A percentile compares a stretch with the other conserved stretches of the same genome.
These are phyloP conservation scores for Yponomeuta sedellus DNA, from an alignment of 2,888 invertebrate species.

Conservation along the genomic window DNA sequence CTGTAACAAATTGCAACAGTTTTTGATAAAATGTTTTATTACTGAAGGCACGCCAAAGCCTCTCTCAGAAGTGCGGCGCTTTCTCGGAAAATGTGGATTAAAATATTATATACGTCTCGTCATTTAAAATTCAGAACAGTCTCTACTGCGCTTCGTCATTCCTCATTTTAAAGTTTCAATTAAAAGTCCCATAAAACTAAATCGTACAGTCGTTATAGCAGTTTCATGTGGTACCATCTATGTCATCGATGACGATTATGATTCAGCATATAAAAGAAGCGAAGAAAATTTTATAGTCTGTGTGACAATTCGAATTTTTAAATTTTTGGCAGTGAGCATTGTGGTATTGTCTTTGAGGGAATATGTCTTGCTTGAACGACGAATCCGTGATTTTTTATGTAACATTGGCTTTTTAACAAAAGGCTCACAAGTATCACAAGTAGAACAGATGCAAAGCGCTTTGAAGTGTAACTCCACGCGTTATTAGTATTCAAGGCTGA, in stretches of 20 bases:
- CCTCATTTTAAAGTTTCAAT: slow-evolving; percentile 34
- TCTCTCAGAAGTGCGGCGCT: slow-evolving; percentile 1
- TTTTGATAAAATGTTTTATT: slow-evolving; percentile 16
- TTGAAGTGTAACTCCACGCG: neutral
- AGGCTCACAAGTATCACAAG: too few relatives aligned
- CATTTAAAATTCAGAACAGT: slow-evolving; percentile 55
- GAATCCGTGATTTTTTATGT: too few relatives aligned
- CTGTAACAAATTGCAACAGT: slow-evolving; percentile 32
- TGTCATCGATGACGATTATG: too few relatives aligned
- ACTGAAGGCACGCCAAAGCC: neutral
- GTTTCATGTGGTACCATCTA: too few relatives aligned
- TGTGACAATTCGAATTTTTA: too few relatives aligned
- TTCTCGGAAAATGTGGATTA: slow-evolving; percentile 47
- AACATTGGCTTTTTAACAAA: too few relatives aligned
- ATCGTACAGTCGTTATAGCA: too few relatives aligned
- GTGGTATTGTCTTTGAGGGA: too few relatives aligned
- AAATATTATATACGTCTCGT: slow-evolving; percentile 29
- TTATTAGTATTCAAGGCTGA: neutral
- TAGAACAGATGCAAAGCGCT: neutral
- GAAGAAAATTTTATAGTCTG: too few relatives aligned
- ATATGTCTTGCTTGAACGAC: too few relatives aligned
- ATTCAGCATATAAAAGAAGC: too few relatives aligned
- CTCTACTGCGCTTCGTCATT: slow-evolving; percentile 43
- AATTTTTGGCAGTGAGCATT: too few relatives aligned
- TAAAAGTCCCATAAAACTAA: slow-evolving; percentile 12